A percentile compares a stretch with the other conserved stretches of the same genome.
Conservation (phyloP, 2,888 invertebrate species). For the Dynastes maya region DNA sequence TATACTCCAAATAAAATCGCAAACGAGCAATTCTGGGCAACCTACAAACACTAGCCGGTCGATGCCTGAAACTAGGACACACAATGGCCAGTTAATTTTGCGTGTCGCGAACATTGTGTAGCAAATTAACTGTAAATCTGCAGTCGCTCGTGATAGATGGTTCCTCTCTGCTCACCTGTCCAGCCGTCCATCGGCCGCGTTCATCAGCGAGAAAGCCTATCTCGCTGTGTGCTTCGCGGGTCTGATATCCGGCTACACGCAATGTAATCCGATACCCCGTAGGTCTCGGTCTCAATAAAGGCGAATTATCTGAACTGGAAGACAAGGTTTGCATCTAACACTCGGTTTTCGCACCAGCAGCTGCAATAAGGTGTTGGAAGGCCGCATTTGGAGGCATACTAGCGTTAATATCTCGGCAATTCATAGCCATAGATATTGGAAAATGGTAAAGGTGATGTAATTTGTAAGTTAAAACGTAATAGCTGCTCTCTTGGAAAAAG, state of each 20-base stretch:
- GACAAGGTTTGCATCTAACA: too few species aligned
- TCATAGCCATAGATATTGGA: too few species aligned
- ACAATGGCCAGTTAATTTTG: slow-evolving; percentile 67
- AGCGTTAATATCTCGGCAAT: too few species aligned
- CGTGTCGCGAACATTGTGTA: slow-evolving; percentile 67
- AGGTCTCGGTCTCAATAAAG: slow-evolving; percentile 46
- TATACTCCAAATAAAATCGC: background rate
- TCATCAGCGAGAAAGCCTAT: slow-evolving; percentile 59
- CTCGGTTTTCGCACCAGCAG: too few species aligned
- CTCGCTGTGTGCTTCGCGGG: slow-evolving; percentile 53
- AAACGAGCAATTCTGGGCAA: background rate
- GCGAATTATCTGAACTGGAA: slow-evolving; percentile 32
- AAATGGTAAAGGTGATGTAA: too few species aligned
- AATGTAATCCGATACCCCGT: slow-evolving; percentile 49
- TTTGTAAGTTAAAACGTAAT: too few species aligned
- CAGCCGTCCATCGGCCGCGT: slow-evolving; percentile 59
- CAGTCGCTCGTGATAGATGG: slow-evolving; percentile 64
- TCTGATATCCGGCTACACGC: slow-evolving; percentile 61
- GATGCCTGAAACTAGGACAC: slow-evolving; percentile 54
- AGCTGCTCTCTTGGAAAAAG: too few species aligned
- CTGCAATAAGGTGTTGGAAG: too few species aligned
- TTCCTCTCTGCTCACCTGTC: slow-evolving; percentile 63
- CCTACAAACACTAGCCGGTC: background rate
- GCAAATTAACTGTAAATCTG: slow-evolving; percentile 69
- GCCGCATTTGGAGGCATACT: too few species aligned